Conservation (phyloP, 2,113 vertebrate species). For the Tupaia chinensis region DNA sequence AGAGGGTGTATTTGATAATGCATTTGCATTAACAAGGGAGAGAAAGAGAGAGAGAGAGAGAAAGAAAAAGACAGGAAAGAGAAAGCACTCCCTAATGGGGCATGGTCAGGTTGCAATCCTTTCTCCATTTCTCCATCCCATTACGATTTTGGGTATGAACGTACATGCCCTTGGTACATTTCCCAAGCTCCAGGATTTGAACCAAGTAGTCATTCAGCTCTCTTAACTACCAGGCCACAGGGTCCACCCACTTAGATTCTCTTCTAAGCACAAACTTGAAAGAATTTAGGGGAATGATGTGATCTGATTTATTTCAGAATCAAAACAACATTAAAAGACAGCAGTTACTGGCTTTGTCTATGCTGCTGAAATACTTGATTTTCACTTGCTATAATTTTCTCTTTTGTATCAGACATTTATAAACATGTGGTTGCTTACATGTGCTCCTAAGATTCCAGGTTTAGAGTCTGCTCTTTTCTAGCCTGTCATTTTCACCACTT, state of each 20-base stretch:
- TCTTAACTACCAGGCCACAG: no score
- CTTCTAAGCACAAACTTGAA: not conserved
- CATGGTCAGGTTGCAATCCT: no score
- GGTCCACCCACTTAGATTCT: not conserved
- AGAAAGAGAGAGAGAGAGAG: no score
- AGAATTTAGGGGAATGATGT: not conserved
- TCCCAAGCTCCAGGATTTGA: no score
- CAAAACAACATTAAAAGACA: not conserved
- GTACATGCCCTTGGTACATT: no score
- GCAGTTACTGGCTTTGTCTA: not conserved
- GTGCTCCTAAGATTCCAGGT: not conserved
- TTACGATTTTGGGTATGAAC: no score
- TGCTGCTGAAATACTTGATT: not conserved
- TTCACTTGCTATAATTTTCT: not conserved
- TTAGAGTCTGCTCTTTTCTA: not conserved
- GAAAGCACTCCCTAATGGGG: no score
- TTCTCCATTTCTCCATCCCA: no score
- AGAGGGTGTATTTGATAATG: no score
- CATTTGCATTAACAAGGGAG: no score
- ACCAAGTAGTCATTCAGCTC: no score
- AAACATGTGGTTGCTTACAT: not conserved
- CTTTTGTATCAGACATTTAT: not conserved
- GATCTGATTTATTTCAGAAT: not conserved
- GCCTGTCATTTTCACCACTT: not conserved
- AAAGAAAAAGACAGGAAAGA: no score